Evolutionary conservation across 2,797 vertebrate species (phyloP), one percentile per base, ranked within the genome.

Genomic region (Anguilla obscura): DNA sequence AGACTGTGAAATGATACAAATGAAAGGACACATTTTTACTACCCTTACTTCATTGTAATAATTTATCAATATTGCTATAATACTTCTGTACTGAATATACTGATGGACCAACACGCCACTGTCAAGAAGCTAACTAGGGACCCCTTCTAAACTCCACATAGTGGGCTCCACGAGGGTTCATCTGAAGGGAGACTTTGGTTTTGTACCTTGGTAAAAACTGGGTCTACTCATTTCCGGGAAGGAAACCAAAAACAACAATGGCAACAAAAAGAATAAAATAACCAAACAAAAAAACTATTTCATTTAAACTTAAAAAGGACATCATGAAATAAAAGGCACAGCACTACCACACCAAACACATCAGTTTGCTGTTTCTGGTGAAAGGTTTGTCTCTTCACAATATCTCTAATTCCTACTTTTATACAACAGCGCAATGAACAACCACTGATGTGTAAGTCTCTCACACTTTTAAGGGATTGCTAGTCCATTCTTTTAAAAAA

Each of bases 41-140:
- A 96, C 92, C 93, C 85, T 94, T 90, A 95, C 93, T 94, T 96
- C 93, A 86, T 96, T 93, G 90, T 91, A 95, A 96, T 93, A 92
- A 88, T 91, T 93, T 90, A 96, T 95, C 96, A 97, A 96, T 99
- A 99, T 99, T 99, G 98, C 98, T 99, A 95, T 97, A 97, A 98
- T 98, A 98, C 97, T 96, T 97, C 93, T 94, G 94, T 95, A 95
- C 94, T 94, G 96, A 95, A 95, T 95, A 96, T 95, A 96, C 94
- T 92, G 94, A 94, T 94, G 91, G 93, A 96, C 93, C 93, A 92
- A 89, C 93, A 91, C 82, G 95, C 91, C 92, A 94, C 60, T 79
- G 91, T 92, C 91, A 92, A 94, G 91, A 94, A 94, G 93, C 93
- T 92, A 91, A 94, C 89, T 87, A 89, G 93, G 91, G 95, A 95